Conservation (phyloP, 2,888 invertebrate species). For the Tetragnatha montana region DNA sequence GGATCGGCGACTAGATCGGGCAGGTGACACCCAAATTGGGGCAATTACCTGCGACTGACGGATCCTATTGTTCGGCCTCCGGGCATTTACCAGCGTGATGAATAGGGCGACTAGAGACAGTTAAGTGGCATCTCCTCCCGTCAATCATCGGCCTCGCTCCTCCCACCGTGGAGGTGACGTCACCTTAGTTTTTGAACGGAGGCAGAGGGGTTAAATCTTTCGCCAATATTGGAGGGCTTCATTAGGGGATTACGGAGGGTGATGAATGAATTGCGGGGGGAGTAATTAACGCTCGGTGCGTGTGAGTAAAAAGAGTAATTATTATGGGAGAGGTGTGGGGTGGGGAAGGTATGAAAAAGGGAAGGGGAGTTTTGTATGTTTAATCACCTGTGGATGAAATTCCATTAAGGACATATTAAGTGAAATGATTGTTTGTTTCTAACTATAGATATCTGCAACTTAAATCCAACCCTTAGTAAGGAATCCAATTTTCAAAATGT, state of each 20-base stretch:
- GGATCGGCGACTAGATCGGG: slow-evolving; percentile 55
- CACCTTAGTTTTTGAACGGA: slow-evolving; percentile 15
- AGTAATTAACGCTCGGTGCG: background rate
- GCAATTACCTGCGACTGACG: slow-evolving; percentile 72
- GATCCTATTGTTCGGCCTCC: slow-evolving; percentile 63
- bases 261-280: background rate
- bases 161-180: slow-evolving; percentile 55
- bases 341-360: background rate
- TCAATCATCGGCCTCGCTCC: slow-evolving; percentile 47
- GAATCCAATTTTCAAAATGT: too few relatives aligned
- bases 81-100: slow-evolving; percentile 68
- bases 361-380: too few relatives aligned
- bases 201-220: background rate
- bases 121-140: slow-evolving; percentile 68
- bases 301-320: background rate
- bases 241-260: background rate
- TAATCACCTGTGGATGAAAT: too few relatives aligned
- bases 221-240: background rate
- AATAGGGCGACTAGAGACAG: slow-evolving; percentile 65
- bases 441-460: too few relatives aligned
- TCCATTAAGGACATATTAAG: too few relatives aligned
- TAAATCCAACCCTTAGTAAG: too few relatives aligned
- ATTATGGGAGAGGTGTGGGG: background rate
- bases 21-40: slow-evolving; percentile 72
- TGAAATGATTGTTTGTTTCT: too few relatives aligned